Percentiles rank a stretch among this genome's conserved stretches.
These are phyloP conservation scores for Conopomorpha cramerella DNA, from an alignment of 1,140 invertebrate genomes.

Conservation along the genomic window DNA sequence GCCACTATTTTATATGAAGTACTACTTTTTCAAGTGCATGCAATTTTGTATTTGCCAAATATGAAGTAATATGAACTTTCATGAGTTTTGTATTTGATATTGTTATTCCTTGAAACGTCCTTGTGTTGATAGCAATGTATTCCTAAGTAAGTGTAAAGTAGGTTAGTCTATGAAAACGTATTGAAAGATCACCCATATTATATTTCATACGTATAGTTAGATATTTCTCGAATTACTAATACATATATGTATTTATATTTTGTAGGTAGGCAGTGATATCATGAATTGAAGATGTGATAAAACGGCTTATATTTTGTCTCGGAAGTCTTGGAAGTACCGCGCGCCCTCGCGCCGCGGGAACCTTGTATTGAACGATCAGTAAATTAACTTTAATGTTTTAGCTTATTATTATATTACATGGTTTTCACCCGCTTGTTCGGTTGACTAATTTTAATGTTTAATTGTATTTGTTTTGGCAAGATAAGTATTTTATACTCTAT, in stretches of 20 bases:
- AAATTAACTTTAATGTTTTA: background rate
- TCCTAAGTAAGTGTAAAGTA: conserved; percentile 47
- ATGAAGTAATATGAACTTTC: background rate
- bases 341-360: background rate
- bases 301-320: conserved; percentile 9
- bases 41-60: conserved; percentile 1
- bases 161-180: conserved; percentile 18
- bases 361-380: background rate
- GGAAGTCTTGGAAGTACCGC: background rate
- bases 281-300: conserved; percentile 37
- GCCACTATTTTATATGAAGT: too few species aligned
- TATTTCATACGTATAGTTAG: conserved; percentile 13
- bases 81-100: background rate
- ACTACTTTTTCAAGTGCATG: background rate
- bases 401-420: too few species aligned
- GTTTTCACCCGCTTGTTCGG: too few species aligned
- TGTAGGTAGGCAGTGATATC: conserved; percentile 19
- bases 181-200: conserved; percentile 8
- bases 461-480: background rate
- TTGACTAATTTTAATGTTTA: background rate
- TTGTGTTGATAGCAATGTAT: conserved; percentile 32
- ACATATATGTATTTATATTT: conserved; percentile 25
- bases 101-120: conserved; percentile 7
- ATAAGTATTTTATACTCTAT: too few species aligned
- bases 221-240: conserved; percentile 26